Conservation (phyloP, 2,797 vertebrate genomes). For the Sorex maritimensis region DNA sequence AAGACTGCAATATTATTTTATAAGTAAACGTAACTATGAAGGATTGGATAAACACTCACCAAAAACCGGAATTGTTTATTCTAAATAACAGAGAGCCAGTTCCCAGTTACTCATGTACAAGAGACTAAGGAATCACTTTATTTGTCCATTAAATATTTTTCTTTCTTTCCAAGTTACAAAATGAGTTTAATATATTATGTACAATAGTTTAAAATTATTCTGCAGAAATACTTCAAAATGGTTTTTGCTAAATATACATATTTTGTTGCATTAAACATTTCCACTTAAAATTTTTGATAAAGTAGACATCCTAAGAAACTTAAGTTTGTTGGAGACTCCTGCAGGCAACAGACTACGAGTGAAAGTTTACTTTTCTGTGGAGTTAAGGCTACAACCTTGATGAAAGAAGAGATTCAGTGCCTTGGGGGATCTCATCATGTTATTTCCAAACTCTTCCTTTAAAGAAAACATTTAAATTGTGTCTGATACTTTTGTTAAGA, state of each 20-base stretch:
- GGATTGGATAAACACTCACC: background rate
- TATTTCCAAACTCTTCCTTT: constrained; percentile 23
- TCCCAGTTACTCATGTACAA: background rate
- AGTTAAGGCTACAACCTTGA: background rate
- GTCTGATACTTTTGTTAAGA: background rate
- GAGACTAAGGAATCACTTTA: background rate
- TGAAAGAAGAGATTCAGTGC: background rate
- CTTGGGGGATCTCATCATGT: background rate
- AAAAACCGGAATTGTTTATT: background rate
- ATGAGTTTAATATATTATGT: too few species aligned
- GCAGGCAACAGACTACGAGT: background rate
- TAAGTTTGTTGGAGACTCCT: background rate
- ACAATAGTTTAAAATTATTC: too few species aligned
- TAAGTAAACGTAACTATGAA: background rate
- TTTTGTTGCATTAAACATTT: background rate
- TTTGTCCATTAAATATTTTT: background rate
- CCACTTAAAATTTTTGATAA: background rate
- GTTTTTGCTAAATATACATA: background rate
- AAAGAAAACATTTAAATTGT: constrained; percentile 24
- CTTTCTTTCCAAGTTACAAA: background rate
- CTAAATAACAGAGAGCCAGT: background rate
- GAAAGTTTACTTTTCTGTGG: constrained; percentile 16
- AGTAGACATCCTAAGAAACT: background rate
- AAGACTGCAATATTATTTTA: background rate
- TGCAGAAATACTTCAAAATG: background rate